These are phyloP conservation scores for Antheraea pernyi DNA, from an alignment of 1,140 invertebrate species.

Conservation along the genomic window DNA sequence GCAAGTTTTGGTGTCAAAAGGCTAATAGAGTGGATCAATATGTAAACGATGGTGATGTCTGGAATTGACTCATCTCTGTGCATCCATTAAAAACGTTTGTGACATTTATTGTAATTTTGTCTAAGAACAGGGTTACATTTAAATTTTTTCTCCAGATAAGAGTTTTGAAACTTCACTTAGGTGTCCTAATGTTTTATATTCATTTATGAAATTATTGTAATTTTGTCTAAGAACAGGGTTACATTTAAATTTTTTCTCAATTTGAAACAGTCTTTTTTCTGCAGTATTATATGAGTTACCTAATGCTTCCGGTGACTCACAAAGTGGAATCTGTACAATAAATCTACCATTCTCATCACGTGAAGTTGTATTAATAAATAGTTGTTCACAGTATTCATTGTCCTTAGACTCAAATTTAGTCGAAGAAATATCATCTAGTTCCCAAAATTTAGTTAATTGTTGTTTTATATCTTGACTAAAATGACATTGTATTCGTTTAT, in stretches of 20 bases:
- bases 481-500: slow-evolving; percentile 1
- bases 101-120: no score
- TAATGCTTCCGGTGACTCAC: slow-evolving; percentile 25
- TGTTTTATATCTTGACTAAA: slow-evolving; percentile 6
- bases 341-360: slow-evolving; percentile 29
- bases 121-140: no score
- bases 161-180: slow-evolving; percentile 26
- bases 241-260: neutral
- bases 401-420: slow-evolving; percentile 15
- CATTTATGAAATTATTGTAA: slow-evolving; percentile 39
- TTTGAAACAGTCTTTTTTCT: slow-evolving; percentile 30
- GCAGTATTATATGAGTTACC: slow-evolving; percentile 31
- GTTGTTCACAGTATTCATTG: slow-evolving; percentile 24
- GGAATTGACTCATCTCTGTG: slow-evolving; percentile 1
- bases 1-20: no score
- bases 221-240: slow-evolving; percentile 25
- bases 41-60: no score
- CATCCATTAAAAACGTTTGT: no score
- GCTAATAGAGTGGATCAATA: no score
- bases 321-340: slow-evolving; percentile 25
- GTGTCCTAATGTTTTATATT: slow-evolving; percentile 35
- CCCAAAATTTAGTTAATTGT: slow-evolving; percentile 29
- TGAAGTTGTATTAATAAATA: slow-evolving; percentile 21
- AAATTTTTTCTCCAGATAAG: slow-evolving; percentile 5
- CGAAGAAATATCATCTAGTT: slow-evolving; percentile 26